Evolutionary conservation across 2,888 invertebrate genomes (phyloP), one percentile per base, ranked within the genome.

Genomic region (Ganaspis brasiliensis): DNA sequence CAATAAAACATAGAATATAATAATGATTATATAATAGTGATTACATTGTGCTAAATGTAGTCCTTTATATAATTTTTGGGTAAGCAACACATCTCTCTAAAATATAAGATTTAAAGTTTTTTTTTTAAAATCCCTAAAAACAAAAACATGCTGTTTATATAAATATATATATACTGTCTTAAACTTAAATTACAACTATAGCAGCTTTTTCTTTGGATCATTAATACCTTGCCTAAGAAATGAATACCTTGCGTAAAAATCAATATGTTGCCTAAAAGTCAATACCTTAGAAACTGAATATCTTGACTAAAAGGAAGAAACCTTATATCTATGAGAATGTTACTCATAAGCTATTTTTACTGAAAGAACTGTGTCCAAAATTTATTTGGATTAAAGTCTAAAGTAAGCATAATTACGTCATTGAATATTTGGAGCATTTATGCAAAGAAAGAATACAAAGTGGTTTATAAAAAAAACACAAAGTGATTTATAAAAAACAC

Each of bases 141-240:
- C n/a, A n/a, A n/a, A n/a, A n/a, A n/a, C n/a, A n/a, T n/a, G n/a
- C n/a, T n/a, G n/a, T n/a, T n/a, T n/a, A n/a, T n/a, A n/a, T n/a
- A n/a, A n/a, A n/a, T n/a, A n/a, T n/a, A n/a, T n/a, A n/a, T n/a
- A n/a, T 49, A 49, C 16, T n/a, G 49, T n/a, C 49, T 16, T 49
- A 49, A 9, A n/a, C 5, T 52, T 2, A 26, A 73, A 49, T 61
- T 31, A 45, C 40, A 73, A n/a, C 45, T 63, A 61, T 3, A 26
- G 21, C 45, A 37, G 6, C n/a, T 40, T 40, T 59, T 40, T 59
- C 52, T 57, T 73, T 59, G 57, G 57, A 26, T 35, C 40, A 63
- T 49, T 63, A 63, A 63, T 63, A 63, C 63, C 63, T 63, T 40
- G 63, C 63, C 63, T 63, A 57, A 40, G 40, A 63, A 63, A 74